Conservation (phyloP, 2,797 vertebrate species). For the Distichodus sexfasciatus region DNA sequence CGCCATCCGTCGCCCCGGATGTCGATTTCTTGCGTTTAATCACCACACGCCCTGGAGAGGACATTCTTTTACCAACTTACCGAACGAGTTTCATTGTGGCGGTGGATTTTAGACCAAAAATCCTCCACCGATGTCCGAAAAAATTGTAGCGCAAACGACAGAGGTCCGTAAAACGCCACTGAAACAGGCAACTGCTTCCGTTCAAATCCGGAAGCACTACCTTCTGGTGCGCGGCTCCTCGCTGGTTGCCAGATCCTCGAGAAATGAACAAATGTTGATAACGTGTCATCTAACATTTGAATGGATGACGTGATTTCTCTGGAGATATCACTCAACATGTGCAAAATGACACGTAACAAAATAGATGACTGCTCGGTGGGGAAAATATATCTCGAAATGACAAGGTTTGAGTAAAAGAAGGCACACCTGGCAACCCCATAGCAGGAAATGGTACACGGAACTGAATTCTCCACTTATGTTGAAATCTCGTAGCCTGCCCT, state of each 20-base stretch:
- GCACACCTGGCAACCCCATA: conserved; percentile 34
- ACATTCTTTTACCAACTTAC: conserved; percentile 40
- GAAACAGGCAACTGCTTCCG: conserved; percentile 38
- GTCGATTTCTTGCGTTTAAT: accelerated
- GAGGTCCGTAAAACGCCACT: conserved; percentile 57
- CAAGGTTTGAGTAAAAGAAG: too few relatives aligned
- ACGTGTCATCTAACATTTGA: too few relatives aligned
- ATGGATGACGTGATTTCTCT: too few relatives aligned
- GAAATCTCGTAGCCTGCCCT: background rate
- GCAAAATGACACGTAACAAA: too few relatives aligned
- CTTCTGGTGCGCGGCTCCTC: background rate
- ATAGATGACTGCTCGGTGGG: too few relatives aligned
- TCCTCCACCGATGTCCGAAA: conserved; percentile 66
- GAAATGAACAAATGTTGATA: too few relatives aligned
- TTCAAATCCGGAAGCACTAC: conserved; percentile 11
- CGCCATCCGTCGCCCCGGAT: conserved; percentile 51
- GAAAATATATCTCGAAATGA: too few relatives aligned
- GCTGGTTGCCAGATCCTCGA: background rate
- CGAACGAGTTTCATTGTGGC: conserved; percentile 79
- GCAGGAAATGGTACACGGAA: conserved; percentile 26
- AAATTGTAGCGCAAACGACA: conserved; percentile 66
- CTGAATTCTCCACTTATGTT: background rate
- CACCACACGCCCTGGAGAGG: accelerated
- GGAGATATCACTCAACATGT: too few relatives aligned
- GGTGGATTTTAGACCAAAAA: conserved; percentile 54